Evolutionary conservation across 2,113 vertebrate genomes (phyloP).

Genomic region (Nansenia antarctica): DNA sequence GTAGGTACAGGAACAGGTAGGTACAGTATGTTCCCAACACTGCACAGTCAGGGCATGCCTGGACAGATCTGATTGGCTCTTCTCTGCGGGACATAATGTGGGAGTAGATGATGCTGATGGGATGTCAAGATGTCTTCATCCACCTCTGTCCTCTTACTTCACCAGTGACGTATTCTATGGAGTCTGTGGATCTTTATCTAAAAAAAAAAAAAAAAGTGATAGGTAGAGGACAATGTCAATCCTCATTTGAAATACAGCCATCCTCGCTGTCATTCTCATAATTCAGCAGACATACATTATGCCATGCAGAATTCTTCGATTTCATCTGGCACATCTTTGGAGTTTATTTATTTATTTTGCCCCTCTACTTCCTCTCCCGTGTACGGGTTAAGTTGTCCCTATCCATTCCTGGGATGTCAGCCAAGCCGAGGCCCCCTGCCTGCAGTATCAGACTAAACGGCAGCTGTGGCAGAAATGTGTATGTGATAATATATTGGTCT

Average conservation of each 20-base stretch:
- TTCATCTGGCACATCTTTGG: constrained; percentile 4
- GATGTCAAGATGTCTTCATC: not conserved
- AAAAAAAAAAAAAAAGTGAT: too few species aligned
- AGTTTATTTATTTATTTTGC: constrained; percentile 30
- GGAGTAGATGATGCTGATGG: not conserved
- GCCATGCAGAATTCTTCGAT: not conserved
- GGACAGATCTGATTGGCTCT: too few species aligned
- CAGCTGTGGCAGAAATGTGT: constrained; percentile 14
- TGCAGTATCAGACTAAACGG: constrained; percentile 6
- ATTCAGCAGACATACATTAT: too few species aligned
- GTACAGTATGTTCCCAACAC: not conserved
- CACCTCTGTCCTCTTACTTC: not conserved
- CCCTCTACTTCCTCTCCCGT: not conserved
- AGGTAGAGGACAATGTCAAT: not conserved
- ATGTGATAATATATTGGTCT: constrained; percentile 47
- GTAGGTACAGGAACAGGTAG: too few species aligned
- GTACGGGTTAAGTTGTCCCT: constrained; percentile 11
- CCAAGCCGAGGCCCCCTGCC: constrained; percentile 33
- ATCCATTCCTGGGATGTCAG: constrained; percentile 53
- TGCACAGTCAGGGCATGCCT: not conserved
- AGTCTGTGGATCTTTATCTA: too few species aligned
- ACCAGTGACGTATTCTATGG: too few species aligned
- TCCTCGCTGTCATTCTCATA: not conserved
- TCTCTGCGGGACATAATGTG: not conserved
- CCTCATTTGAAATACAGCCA: not conserved